Base-by-base conservation (phyloP, 2,888 invertebrate species). In the Parascotia fuliginaria region DNA sequence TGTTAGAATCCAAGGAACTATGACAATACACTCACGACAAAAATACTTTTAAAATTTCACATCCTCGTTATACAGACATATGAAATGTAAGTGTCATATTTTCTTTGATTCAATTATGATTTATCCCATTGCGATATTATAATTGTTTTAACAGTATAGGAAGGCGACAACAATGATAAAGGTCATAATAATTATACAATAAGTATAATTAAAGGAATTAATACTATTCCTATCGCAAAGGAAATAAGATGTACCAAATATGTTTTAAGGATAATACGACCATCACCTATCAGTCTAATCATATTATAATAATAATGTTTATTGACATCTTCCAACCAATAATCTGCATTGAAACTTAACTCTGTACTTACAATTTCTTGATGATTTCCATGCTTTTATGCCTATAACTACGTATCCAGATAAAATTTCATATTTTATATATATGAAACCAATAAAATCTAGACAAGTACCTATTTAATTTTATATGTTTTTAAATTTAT, bases 261-360 rank as follows among this genome's bases (percentile, higher is more conserved):
- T 56, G 47, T 15, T 45, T 54, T 51, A 32, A 50, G 52, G 42
- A 55, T 44, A 57, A 64, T 51, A 46, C 53, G 36, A 55, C 53
- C 68, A 54, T 60, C 61, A 55, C 57, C 52, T 53, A 55, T 65
- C 68, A 68, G 65, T 68, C 65, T 68, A 60, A 65, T 53, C 44
- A 43, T 49, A 65, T 51, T 46, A 41, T 39, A n/a, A n/a, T n/a
- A n/a, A n/a, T n/a, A n/a, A 54, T 51, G 38, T 52, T 55, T 39
- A 50, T 44, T 45, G 57, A 33, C 44, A 11, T 54, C 54, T 58
- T 54, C 43, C 49, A 42, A 67, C 44, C 16, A 41, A 31, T 44
- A 52, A 56, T 52, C 29, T 43, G 28, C 39, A 38, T 40, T 32
- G 42, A 42, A 46, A 48, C 47, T 60, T 67, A 60, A 42, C 60